Base-by-base conservation (phyloP, 2,888 invertebrate species). In the Onthophagus sagittarius region DNA sequence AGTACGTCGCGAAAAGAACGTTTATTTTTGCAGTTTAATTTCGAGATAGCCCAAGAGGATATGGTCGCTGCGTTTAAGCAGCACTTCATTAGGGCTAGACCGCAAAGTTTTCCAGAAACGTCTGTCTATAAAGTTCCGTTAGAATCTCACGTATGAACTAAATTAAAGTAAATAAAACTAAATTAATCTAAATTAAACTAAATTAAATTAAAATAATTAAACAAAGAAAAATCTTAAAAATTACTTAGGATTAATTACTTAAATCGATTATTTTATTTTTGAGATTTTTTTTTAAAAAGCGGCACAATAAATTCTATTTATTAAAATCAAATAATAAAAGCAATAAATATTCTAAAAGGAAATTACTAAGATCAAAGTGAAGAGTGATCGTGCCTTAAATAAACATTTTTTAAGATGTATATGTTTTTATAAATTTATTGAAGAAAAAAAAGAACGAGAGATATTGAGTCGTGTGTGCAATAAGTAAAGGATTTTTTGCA, bases 121-220 rank as follows among this genome's bases (percentile, higher is more conserved):
- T 85, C 86, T 77, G 86, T 88, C 31, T 88, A 87, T 76, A 88
- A 88, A 80, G 86, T 89, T 78, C 89, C 89, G 67, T 83, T 89
- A 14, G 89, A 89, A 84, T 89, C 89, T 81, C 89, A 89, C 80
- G 89, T 89, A 72, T 89, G 84, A 86, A 73, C 11, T 64, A 64
- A 63, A 23, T 23, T 1, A 23, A 23, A 23, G n/a, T n/a, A n/a
- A n/a, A n/a, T n/a, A n/a, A n/a, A n/a, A n/a, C n/a, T n/a, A n/a
- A n/a, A n/a, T n/a, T n/a, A n/a, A n/a, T n/a, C n/a, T n/a, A n/a
- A n/a, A n/a, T n/a, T n/a, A n/a, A n/a, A n/a, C n/a, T n/a, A n/a
- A n/a, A n/a, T n/a, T n/a, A n/a, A n/a, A n/a, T n/a, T n/a, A n/a
- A n/a, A n/a, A n/a, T n/a, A n/a, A n/a, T n/a, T n/a, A n/a, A n/a